A percentile compares a stretch with the other conserved stretches of the same genome.
These are phyloP conservation scores for Chromis chromis DNA, from an alignment of 2,797 vertebrate species.

Conservation along the genomic window DNA sequence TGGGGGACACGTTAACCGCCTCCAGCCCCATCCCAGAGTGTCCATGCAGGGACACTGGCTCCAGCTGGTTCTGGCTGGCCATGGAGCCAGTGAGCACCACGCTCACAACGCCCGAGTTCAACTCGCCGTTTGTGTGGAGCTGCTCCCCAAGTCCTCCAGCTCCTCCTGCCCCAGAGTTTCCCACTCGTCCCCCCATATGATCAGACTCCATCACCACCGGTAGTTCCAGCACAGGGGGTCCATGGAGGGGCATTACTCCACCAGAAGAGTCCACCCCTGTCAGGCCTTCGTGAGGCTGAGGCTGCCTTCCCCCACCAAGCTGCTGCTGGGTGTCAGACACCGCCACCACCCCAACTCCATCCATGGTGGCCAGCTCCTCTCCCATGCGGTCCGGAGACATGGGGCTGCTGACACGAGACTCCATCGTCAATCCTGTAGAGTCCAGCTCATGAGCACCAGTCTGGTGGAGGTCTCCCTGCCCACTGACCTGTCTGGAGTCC, in stretches of 20 bases:
- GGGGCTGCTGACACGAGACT: slow-evolving; percentile 95
- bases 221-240: slow-evolving; percentile 90
- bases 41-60: slow-evolving; percentile 92
- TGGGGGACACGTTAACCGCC: slow-evolving; percentile 93
- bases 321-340: slow-evolving; percentile 83
- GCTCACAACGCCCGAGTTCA: slow-evolving; percentile 92
- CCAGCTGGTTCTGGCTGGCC: slow-evolving; percentile 85
- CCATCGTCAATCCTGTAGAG: slow-evolving; percentile 89
- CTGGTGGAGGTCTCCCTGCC: slow-evolving; percentile 90
- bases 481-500: slow-evolving; percentile 88
- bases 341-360: slow-evolving; percentile 89
- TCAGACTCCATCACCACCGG: slow-evolving; percentile 95
- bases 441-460: slow-evolving; percentile 92
- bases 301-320: slow-evolving; percentile 80
- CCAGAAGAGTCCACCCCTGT: slow-evolving; percentile 88
- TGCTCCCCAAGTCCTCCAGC: slow-evolving; percentile 78
- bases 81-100: slow-evolving; percentile 95
- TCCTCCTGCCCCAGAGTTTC: slow-evolving; percentile 67
- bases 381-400: slow-evolving; percentile 94
- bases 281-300: slow-evolving; percentile 88
- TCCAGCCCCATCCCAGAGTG: slow-evolving; percentile 94
- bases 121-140: slow-evolving; percentile 85
- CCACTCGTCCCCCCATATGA: slow-evolving; percentile 88
- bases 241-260: slow-evolving; percentile 91
- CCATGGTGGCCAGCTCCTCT: slow-evolving; percentile 91